Conservation (phyloP, 2,888 invertebrate genomes). For the Luperina testacea region DNA sequence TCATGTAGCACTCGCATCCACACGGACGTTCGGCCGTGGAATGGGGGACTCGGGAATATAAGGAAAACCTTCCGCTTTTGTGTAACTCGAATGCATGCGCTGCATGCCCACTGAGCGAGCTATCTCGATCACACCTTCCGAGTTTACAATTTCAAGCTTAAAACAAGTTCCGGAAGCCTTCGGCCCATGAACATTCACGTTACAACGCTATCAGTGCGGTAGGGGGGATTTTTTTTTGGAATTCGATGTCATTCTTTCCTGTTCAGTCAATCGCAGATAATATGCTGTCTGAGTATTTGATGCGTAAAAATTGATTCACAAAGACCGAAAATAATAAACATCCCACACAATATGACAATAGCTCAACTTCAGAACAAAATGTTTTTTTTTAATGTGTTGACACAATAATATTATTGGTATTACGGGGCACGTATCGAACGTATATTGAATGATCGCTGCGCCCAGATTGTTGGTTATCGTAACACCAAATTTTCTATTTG, state of each 20-base stretch:
- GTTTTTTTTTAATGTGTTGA: constrained; percentile 41
- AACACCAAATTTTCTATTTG: constrained; percentile 82
- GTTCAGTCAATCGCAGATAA: constrained; percentile 69
- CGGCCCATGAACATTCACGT: constrained; percentile 65
- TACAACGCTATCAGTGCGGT: constrained; percentile 70
- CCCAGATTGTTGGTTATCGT: constrained; percentile 78
- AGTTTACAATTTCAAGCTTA: constrained; percentile 69
- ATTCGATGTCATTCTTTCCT: constrained; percentile 70
- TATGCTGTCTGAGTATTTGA: constrained; percentile 63
- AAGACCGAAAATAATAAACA: constrained; percentile 34
- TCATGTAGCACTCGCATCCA: constrained; percentile 82
- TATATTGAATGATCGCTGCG: constrained; percentile 77
- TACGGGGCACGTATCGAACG: constrained; percentile 52
- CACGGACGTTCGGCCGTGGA: constrained; percentile 75
- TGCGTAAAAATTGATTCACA: constrained; percentile 17
- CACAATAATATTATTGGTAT: constrained; percentile 56
- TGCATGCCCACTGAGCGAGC: constrained; percentile 69
- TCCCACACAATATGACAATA: not conserved
- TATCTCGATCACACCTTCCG: constrained; percentile 73
- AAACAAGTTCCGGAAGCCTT: constrained; percentile 60
- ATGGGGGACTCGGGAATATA: constrained; percentile 77
- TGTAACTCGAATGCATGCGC: constrained; percentile 76
- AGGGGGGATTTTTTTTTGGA: constrained; percentile 66
- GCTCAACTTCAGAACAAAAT: constrained; percentile 17
- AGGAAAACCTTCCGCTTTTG: constrained; percentile 78